phyloP scores from a whole-genome alignment of 92 coral and sea anemone species.

The Micromussa lordhowensis region DNA sequence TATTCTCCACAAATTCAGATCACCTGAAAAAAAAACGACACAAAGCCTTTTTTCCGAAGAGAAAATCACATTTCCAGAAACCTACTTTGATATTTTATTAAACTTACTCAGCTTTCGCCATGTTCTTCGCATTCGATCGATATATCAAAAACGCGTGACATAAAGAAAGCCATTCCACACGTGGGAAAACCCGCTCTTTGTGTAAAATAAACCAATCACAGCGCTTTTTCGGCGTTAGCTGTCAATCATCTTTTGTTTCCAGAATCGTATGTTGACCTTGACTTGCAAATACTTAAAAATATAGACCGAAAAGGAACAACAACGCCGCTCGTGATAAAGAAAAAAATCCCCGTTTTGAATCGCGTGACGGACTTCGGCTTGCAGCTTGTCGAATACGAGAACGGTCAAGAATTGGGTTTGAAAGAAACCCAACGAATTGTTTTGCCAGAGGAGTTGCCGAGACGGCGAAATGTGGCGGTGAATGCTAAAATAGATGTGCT shows the following conservation, averaged over 20 bases:
- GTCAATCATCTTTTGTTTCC: conserved; percentile 34
- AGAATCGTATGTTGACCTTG: conserved; percentile 13
- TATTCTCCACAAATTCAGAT: neutral
- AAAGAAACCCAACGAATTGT: neutral
- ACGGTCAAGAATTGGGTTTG: neutral
- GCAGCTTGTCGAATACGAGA: neutral
- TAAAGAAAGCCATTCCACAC: neutral
- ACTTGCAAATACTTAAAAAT: conserved; percentile 32
- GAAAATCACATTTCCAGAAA: neutral
- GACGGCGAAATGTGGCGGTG: neutral
- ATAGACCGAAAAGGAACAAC: neutral
- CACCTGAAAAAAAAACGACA: neutral
- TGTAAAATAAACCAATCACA: conserved; percentile 12
- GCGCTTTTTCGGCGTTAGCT: neutral
- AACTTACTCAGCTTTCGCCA: neutral
- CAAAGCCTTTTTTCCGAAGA: neutral
- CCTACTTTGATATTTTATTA: neutral
- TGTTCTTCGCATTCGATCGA: neutral
- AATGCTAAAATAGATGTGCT: neutral
- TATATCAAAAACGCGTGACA: neutral
- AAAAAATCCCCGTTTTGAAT: neutral
- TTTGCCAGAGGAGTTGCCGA: neutral
- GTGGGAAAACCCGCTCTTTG: conserved; percentile 52
- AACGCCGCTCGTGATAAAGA: neutral
- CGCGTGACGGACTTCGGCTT: neutral